Percentiles rank a stretch among this genome's conserved stretches.
Conservation (phyloP, 2,888 invertebrate species). For the Caenorhabditis uteleia region DNA sequence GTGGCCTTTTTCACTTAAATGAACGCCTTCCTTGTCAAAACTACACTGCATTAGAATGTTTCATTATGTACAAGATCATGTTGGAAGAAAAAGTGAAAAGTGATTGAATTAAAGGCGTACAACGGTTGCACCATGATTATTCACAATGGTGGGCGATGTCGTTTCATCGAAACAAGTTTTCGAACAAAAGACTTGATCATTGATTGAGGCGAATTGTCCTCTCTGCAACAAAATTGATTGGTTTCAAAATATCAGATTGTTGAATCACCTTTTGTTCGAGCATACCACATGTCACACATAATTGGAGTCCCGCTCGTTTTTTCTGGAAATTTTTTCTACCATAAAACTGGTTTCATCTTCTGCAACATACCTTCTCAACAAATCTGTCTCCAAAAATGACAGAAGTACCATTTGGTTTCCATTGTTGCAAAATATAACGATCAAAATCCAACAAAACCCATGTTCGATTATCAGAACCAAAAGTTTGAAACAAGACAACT, state of each 20-base stretch:
- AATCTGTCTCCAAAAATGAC: conserved; percentile 66
- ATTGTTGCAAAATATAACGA: conserved; percentile 60
- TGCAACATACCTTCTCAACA: conserved; percentile 40
- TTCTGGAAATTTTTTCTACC: no score
- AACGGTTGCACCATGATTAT: conserved; percentile 35
- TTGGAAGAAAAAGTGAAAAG: no score
- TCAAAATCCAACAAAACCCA: conserved; percentile 68
- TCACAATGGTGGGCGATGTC: no score
- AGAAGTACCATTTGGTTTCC: conserved; percentile 61
- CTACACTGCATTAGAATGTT: no score
- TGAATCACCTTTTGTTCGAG: conserved; percentile 53
- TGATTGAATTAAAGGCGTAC: conserved; percentile 36
- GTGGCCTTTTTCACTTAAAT: no score
- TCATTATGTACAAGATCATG: no score
- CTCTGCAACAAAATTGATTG: no score
- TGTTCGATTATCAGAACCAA: conserved; percentile 64
- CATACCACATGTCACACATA: conserved; percentile 66
- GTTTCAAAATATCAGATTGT: neutral
- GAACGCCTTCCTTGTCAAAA: no score
- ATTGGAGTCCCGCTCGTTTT: conserved; percentile 44
- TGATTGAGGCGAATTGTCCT: conserved; percentile 43
- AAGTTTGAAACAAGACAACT: conserved; percentile 65
- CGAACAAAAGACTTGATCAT: conserved; percentile 45
- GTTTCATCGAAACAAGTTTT: conserved; percentile 47
- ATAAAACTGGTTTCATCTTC: no score